Evolutionary conservation across 1,140 invertebrate species (phyloP).

Genomic region (Drosophila ohnishii): DNA sequence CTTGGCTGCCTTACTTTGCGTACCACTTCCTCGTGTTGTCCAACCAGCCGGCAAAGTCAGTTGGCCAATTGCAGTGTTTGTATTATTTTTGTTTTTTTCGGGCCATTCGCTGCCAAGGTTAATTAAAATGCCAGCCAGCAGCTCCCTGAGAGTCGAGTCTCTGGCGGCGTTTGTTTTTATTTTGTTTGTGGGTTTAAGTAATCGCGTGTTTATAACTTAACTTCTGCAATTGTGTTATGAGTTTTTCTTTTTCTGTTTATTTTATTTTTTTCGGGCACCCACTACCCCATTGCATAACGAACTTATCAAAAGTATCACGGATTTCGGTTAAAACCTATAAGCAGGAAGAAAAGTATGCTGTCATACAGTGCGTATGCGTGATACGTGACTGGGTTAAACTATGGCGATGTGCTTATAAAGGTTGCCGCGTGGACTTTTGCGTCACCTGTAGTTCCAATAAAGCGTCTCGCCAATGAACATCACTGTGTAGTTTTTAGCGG

Average conservation of each 20-base stretch:
- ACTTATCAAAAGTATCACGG: slow-evolving; percentile 76
- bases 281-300: slow-evolving; percentile 58
- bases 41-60: slow-evolving; percentile 77
- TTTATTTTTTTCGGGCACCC: slow-evolving; percentile 51
- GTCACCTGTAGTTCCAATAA: slow-evolving; percentile 40
- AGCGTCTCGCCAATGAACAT: slow-evolving; percentile 15
- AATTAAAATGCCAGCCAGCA: slow-evolving; percentile 77
- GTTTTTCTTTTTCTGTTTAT: slow-evolving; percentile 9
- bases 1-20: slow-evolving; percentile 68
- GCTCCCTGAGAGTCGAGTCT: slow-evolving; percentile 31
- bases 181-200: slow-evolving; percentile 47
- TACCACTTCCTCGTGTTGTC: slow-evolving; percentile 76
- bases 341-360: slow-evolving; percentile 63
- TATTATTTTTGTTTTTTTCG: slow-evolving; percentile 60
- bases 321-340: slow-evolving; percentile 52
- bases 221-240: slow-evolving; percentile 65
- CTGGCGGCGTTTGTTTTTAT: slow-evolving; percentile 23
- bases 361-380: slow-evolving; percentile 69
- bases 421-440: slow-evolving; percentile 21
- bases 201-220: slow-evolving; percentile 69
- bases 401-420: slow-evolving; percentile 24
- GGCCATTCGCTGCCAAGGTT: slow-evolving; percentile 77
- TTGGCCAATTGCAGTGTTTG: slow-evolving; percentile 75
- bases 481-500: slow-evolving; percentile 11
- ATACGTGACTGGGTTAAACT: slow-evolving; percentile 62